A percentile compares a stretch with the other conserved stretches of the same genome.
phyloP scores from a whole-genome alignment of 2,888 invertebrate species.

The Pseudoips prasinana region DNA sequence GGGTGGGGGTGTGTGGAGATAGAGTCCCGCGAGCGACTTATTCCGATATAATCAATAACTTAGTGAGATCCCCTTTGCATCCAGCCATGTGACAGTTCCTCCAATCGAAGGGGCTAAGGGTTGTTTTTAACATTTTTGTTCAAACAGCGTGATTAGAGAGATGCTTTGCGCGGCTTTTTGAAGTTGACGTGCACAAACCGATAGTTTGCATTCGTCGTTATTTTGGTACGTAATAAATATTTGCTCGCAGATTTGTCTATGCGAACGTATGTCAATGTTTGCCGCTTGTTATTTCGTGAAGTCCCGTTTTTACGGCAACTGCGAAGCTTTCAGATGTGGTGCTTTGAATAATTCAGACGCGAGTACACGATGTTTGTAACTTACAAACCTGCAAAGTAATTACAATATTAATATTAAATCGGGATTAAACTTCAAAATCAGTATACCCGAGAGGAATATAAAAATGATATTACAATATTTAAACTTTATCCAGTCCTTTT shows the following conservation, averaged over 20 bases:
- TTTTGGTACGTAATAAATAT: slow-evolving; percentile 58
- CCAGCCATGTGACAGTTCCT: slow-evolving; percentile 78
- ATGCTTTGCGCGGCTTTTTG: slow-evolving; percentile 58
- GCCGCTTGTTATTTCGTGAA: slow-evolving; percentile 20
- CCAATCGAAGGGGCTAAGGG: slow-evolving; percentile 68
- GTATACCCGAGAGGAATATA: too few species aligned
- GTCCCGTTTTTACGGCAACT: slow-evolving; percentile 2
- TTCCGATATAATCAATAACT: slow-evolving; percentile 83
- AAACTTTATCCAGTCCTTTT: too few species aligned
- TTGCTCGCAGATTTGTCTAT: slow-evolving; percentile 52
- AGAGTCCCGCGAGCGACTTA: slow-evolving; percentile 72
- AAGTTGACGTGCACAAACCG: slow-evolving; percentile 58
- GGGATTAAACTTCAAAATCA: too few species aligned
- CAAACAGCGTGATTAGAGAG: slow-evolving; percentile 80
- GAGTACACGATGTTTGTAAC: not conserved
- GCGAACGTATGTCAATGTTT: slow-evolving; percentile 52
- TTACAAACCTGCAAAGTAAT: not conserved
- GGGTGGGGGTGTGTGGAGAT: slow-evolving; percentile 45
- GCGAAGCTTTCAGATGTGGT: not conserved
- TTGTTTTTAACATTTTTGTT: slow-evolving; percentile 70
- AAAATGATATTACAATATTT: too few species aligned
- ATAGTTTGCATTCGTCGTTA: slow-evolving; percentile 49
- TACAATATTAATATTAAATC: too few species aligned
- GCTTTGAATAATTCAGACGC: not conserved
- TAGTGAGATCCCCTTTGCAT: slow-evolving; percentile 82